Percentiles rank a stretch among this genome's conserved stretches.
Evolutionary conservation across 92 coral and sea anemone species (phyloP).

Genomic region (Chrysogorgia sp.): DNA sequence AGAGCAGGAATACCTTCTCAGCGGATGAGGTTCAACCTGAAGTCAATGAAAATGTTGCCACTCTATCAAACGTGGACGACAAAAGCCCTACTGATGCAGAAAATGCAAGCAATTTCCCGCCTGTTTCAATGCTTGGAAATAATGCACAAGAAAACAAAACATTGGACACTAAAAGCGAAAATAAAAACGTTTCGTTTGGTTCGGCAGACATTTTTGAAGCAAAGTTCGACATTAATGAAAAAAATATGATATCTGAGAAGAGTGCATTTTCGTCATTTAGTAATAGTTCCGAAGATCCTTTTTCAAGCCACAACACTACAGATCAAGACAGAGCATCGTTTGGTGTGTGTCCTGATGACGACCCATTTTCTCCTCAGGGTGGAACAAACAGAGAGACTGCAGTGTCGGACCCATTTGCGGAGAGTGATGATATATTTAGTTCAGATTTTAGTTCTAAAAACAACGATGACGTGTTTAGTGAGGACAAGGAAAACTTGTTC

Average conservation of each 20-base stretch:
- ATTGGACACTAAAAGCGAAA: neutral
- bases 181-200: neutral
- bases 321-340: slow-evolving; percentile 32
- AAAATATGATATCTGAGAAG: slow-evolving; percentile 14
- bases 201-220: slow-evolving; percentile 29
- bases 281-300: slow-evolving; percentile 49
- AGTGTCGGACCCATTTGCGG: slow-evolving; percentile 28
- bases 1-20: neutral
- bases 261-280: slow-evolving; percentile 56
- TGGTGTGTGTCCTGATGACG: slow-evolving; percentile 51
- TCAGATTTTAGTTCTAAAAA: slow-evolving; percentile 3
- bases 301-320: slow-evolving; percentile 27
- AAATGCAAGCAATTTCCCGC: neutral
- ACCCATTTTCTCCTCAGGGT: slow-evolving; percentile 61
- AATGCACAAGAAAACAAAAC: slow-evolving; percentile 1
- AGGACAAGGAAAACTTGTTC: slow-evolving; percentile 9
- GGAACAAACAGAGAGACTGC: slow-evolving; percentile 23
- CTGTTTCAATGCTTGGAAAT: slow-evolving; percentile 16
- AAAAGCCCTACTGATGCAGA: neutral
- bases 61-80: neutral
- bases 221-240: slow-evolving; percentile 36
- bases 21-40: neutral
- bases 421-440: slow-evolving; percentile 13
- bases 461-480: slow-evolving; percentile 57
- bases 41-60: neutral